Conservation (phyloP, 2,113 vertebrate genomes). For the Nerophis ophidion region DNA sequence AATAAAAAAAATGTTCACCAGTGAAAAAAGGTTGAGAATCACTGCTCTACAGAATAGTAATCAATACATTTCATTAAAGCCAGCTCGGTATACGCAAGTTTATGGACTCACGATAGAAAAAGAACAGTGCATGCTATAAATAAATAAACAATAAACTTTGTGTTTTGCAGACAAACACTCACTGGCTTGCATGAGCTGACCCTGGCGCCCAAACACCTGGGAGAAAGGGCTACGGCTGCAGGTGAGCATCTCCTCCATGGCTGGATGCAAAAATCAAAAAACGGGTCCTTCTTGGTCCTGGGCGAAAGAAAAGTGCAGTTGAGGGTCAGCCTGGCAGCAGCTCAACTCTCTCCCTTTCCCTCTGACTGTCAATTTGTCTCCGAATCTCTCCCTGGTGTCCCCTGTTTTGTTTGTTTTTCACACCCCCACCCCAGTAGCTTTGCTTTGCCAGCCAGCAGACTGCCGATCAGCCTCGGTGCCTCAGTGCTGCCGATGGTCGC, state of each 20-base stretch:
- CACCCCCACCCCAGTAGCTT: constrained; percentile 1
- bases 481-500: constrained; percentile 27
- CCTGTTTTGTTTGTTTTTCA: constrained; percentile 12
- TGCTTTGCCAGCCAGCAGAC: constrained; percentile 21
- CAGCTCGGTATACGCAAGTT: neutral
- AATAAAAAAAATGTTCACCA: too few species aligned
- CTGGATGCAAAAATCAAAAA: constrained; percentile 17
- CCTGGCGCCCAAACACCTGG: constrained; percentile 77
- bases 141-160: neutral
- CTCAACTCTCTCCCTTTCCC: constrained; percentile 10
- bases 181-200: constrained; percentile 79
- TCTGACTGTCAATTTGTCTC: constrained; percentile 27
- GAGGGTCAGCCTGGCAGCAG: constrained; percentile 32
- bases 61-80: neutral
- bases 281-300: constrained; percentile 21
- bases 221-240: constrained; percentile 73
- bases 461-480: constrained; percentile 42
- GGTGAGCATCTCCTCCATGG: constrained; percentile 74
- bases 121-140: neutral
- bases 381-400: constrained; percentile 39
- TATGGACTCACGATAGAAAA: neutral
- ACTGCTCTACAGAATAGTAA: constrained; percentile 12
- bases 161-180: constrained; percentile 47
- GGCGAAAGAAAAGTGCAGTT: constrained; percentile 16
- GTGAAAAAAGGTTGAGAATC: too few species aligned